A percentile compares a stretch with the other conserved stretches of the same genome.
Evolutionary conservation across 1,140 invertebrate species (phyloP).

Genomic region (Anadara kagoshimensis): DNA sequence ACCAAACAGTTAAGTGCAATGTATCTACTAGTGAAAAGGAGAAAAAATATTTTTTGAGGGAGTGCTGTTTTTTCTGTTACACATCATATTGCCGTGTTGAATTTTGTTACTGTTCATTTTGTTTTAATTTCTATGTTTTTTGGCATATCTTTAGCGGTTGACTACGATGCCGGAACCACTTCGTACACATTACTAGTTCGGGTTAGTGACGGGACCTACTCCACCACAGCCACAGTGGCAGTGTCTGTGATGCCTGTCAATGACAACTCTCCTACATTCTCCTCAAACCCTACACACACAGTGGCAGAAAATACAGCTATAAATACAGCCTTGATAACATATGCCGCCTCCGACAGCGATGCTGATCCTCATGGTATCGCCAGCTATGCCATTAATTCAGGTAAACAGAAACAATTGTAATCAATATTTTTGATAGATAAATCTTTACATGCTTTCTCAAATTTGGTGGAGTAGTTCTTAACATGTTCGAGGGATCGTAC

Average conservation of each 20-base stretch:
- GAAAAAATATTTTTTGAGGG: too few relatives aligned
- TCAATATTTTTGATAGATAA: background rate
- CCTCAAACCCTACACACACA: constrained; percentile 19
- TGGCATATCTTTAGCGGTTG: constrained; percentile 18
- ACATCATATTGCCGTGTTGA: too few relatives aligned
- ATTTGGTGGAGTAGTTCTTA: too few relatives aligned
- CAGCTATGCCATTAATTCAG: constrained; percentile 41
- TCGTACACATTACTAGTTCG: constrained; percentile 50
- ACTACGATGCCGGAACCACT: constrained; percentile 48
- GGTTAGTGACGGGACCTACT: constrained; percentile 49
- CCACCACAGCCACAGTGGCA: constrained; percentile 10
- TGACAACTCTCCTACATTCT: constrained; percentile 51
- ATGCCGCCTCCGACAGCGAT: constrained; percentile 50
- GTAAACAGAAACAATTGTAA: background rate
- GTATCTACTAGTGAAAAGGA: too few relatives aligned
- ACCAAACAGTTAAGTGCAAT: too few relatives aligned
- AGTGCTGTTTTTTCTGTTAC: too few relatives aligned
- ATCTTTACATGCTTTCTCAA: too few relatives aligned
- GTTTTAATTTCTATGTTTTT: background rate
- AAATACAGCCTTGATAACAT: constrained; percentile 28
- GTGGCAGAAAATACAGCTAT: constrained; percentile 40
- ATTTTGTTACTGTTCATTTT: too few relatives aligned
- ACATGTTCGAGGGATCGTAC: too few relatives aligned
- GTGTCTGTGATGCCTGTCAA: constrained; percentile 49
- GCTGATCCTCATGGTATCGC: constrained; percentile 36